Conservation (phyloP, 1,140 invertebrate species). For the Pseudomyrmex dendroicus region DNA sequence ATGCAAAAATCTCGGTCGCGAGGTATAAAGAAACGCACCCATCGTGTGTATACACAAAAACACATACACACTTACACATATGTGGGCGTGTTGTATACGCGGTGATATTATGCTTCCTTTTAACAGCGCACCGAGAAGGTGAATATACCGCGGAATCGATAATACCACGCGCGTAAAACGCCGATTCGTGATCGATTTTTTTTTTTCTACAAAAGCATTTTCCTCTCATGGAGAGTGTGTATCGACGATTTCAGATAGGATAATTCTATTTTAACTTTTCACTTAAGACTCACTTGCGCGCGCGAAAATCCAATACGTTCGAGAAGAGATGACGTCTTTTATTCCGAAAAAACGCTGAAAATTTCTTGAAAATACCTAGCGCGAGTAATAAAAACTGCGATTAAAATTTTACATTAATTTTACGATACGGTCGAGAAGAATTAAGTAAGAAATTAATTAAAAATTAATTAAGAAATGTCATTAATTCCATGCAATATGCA, state of each 20-base stretch:
- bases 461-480: too few relatives aligned
- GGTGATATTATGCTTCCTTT: slow-evolving; percentile 25
- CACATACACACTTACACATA: too few relatives aligned
- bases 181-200: not conserved
- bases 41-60: too few relatives aligned
- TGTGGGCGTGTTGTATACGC: not conserved
- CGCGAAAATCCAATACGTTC: not conserved
- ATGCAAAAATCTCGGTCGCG: not conserved
- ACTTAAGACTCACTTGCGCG: too few relatives aligned
- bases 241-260: slow-evolving; percentile 12
- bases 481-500: too few relatives aligned
- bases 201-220: slow-evolving; percentile 4
- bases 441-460: too few relatives aligned
- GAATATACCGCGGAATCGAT: slow-evolving; percentile 50
- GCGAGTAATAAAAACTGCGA: not conserved
- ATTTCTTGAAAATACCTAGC: not conserved
- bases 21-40: too few relatives aligned
- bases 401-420: too few relatives aligned
- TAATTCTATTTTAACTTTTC: slow-evolving; percentile 17
- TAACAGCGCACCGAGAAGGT: not conserved
- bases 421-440: too few relatives aligned
- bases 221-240: not conserved
- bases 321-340: too few relatives aligned
- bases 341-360: too few relatives aligned
- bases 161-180: slow-evolving; percentile 35